These are phyloP conservation scores for Oligia fasciuncula DNA, from an alignment of 2,888 invertebrate species.

Conservation along the genomic window DNA sequence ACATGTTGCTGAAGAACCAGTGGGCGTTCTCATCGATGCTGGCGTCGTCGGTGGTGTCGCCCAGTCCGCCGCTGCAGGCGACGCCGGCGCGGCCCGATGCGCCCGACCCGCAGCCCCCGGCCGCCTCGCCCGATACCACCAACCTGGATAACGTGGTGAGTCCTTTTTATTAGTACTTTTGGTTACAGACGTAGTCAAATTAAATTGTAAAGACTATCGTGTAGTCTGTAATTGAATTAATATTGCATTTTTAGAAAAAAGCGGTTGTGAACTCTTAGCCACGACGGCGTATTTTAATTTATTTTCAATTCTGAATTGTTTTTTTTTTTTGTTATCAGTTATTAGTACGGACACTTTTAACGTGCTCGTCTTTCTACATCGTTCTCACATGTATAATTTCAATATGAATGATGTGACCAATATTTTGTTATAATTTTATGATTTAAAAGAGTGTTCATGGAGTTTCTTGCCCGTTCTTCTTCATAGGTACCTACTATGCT, in stretches of 20 bases:
- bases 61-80: background rate
- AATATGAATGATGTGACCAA: too few species aligned
- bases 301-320: too few species aligned
- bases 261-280: too few species aligned
- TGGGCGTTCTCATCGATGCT: slow-evolving; percentile 31
- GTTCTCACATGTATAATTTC: too few species aligned
- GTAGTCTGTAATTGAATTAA: background rate
- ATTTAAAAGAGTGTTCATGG: too few species aligned
- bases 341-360: too few species aligned
- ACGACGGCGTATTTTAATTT: too few species aligned
- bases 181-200: background rate
- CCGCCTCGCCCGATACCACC: slow-evolving; percentile 80
- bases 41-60: slow-evolving; percentile 24
- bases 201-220: background rate
- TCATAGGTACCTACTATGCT: too few species aligned
- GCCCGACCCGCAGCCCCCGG: slow-evolving; percentile 23
- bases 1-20: slow-evolving; percentile 58
- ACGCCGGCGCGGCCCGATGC: background rate
- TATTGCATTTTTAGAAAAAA: background rate
- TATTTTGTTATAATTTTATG: too few species aligned
- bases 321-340: too few species aligned
- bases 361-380: too few species aligned
- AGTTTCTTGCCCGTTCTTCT: too few species aligned
- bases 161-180: slow-evolving; percentile 22
- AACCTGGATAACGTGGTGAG: slow-evolving; percentile 79